Percentiles rank a stretch among this genome's conserved stretches.
Conservation (phyloP, 2,113 vertebrate genomes). For the Rafetus swinhoei region DNA sequence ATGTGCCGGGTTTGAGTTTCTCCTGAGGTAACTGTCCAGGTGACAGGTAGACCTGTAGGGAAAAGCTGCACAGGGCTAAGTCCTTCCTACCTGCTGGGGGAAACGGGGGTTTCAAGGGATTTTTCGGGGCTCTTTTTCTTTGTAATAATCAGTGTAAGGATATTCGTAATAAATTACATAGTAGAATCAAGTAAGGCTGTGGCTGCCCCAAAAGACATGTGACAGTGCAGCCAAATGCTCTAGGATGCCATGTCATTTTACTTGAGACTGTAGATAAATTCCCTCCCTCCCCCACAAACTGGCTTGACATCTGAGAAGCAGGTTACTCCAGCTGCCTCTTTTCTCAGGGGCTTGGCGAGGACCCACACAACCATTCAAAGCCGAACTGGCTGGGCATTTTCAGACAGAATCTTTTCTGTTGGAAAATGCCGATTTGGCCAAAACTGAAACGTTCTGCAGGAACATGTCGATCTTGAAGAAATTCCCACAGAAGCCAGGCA, state of each 20-base stretch:
- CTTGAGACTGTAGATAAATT: background rate
- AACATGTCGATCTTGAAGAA: constrained; percentile 21
- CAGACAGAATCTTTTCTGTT: background rate
- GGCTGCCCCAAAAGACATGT: background rate
- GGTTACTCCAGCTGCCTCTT: background rate
- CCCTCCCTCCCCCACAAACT: background rate
- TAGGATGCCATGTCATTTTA: background rate
- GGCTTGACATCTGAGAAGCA: background rate
- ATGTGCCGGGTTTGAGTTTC: background rate
- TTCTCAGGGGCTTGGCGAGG: background rate
- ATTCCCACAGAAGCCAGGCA: constrained; percentile 17
- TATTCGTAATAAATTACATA: background rate
- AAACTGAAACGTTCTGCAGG: background rate
- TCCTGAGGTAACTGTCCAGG: background rate
- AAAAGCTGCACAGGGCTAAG: background rate
- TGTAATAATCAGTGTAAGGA: background rate
- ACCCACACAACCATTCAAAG: background rate
- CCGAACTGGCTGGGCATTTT: background rate
- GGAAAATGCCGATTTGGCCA: background rate
- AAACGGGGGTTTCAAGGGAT: background rate
- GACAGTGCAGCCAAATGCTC: background rate
- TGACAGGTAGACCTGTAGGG: background rate
- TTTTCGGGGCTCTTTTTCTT: background rate
- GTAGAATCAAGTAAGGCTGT: background rate
- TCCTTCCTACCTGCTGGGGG: background rate